Evolutionary conservation across 2,113 vertebrate species (phyloP), one percentile per base, ranked within the genome.

Genomic region (Zosterops hypoxanthus): DNA sequence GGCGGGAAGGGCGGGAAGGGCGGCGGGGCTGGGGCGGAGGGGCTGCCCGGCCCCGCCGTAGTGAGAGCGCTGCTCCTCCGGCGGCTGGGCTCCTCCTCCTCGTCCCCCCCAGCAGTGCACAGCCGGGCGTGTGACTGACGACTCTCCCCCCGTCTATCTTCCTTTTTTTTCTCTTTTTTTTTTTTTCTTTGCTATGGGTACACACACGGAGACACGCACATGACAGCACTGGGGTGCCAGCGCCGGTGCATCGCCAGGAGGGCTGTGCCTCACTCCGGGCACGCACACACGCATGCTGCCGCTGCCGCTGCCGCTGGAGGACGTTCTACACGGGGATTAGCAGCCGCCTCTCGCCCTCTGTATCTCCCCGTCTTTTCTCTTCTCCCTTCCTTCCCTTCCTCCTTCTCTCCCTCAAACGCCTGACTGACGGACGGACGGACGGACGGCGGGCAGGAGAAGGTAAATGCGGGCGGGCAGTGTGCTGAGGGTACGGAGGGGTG

Each of bases 31-130:
- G 46, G 49, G 39, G 66, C 71, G 57, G 82, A 73, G 71, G 56
- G 82, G 92, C 89, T 33, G 57, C 68, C n/a, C 66, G 60, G 22
- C 60, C 11, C 70, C 26, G 78, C 73, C 28, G 81, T 89, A 73
- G 85, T 73, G 83, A 77, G 46, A 31, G 47, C 75, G 82, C 88
- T 29, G 90, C 95, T 93, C 93, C 97, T 72, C 87, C 90, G 80
- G 94, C 90, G 96, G 97, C 88, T 97, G 97, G 94, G 97, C 97
- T 98, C 97, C 98, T 97, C 97, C 97, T 96, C 96, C 96, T 61
- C 42, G 7, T 82, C 69, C 41, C 29, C 78, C 78, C 70, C 34
- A 73, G 81, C 94, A 75, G 59, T 20, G 81, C 81, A 86, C 72
- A 91, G 64, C 41, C 92, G 17, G 59, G 87, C 64, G 81, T 91